Base-by-base conservation (phyloP, 2,888 invertebrate genomes). In the Alloplasta piceator region DNA sequence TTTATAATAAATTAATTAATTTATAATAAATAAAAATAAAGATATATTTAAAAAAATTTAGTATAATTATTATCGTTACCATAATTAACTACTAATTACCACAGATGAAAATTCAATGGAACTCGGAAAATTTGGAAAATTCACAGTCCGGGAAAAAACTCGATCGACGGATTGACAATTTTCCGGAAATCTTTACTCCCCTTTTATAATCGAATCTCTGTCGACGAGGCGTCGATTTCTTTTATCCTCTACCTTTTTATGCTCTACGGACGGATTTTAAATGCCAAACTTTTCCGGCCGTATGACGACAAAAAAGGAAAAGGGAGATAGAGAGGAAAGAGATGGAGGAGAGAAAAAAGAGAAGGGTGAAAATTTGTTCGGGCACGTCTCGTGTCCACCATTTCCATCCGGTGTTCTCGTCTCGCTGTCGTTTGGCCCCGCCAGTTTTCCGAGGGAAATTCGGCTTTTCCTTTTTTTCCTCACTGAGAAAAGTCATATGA, bases 401-500 rank as follows among this genome's bases (percentile, higher is more conserved):
- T 26, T 26, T 14, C 52, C 6, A 14, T 12, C 16, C 55, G 16
- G 48, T 52, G 10, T 9, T 60, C 12, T 43, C n/a, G 16, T 43
- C 41, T 68, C 55, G 52, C 38, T 16, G 46, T 64, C 79, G 74
- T 64, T 74, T 50, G 64, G 16, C 58, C 50, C 52, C 56, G 68
- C 48, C 12, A 66, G 26, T 26, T 12, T 26, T 14, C 2, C 7
- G 68, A 41, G 3, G 74, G 26, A 52, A 71, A 75, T 68, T 74
- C 43, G 46, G 60, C 64, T 60, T 75, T 75, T 55, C 66, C 48
- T 26, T 26, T 26, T 39, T 43, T 46, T 39, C 12, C 58, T 12
- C 46, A 0, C 7, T 7, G 58, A 50, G 56, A 55, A 75, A 71
- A 61, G 66, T 71, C 80, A 61, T 72, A 72, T 46, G 55, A 76